Evolutionary conservation across 1,140 invertebrate species (phyloP), one percentile per base, ranked within the genome.

Genomic region (Parapsyche elsis): DNA sequence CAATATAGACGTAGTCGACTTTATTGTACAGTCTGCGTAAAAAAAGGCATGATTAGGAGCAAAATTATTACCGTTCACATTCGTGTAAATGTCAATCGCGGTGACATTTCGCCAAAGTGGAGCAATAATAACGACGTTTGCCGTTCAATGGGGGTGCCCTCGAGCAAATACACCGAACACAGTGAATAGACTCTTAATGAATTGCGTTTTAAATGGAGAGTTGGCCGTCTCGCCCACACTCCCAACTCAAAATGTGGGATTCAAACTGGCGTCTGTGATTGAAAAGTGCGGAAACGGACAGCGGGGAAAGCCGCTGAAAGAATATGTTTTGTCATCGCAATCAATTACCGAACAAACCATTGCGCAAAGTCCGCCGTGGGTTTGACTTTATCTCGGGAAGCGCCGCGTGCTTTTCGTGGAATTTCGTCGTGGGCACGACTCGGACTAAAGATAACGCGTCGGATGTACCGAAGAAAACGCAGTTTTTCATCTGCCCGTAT

Each of bases 181-280:
- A 46, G 44, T 80, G 70, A 82, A 82, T 81, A 57, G 46, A 46
- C 78, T 77, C 2, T n/a, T 80, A 80, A 82, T 79, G 81, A 82
- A 77, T 79, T 80, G 70, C 71, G 61, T 82, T 82, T 80, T 49
- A 82, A 82, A 82, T 80, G 81, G 73, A 82, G 76, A 82, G 78
- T 82, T 82, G 79, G 74, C 76, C 71, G 61, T 45, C 78, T 53
- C 30, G 49, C 81, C 81, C 81, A 82, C 81, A 74, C 44, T 1
- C 0, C 9, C 21, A 46, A 16, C 19, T 49, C 38, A 59, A 26
- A 61, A 38, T 81, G 76, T 78, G 77, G 76, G 76, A 81, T 81
- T 74, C 57, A 2, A n/a, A 64, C 30, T 71, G 70, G n/a, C 70
- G 30, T 10, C 38, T 7, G 64, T 78, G 76, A 70, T 71, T 79